phyloP scores from a whole-genome alignment of 2,113 vertebrate genomes.

The Phainopepla nitens region DNA sequence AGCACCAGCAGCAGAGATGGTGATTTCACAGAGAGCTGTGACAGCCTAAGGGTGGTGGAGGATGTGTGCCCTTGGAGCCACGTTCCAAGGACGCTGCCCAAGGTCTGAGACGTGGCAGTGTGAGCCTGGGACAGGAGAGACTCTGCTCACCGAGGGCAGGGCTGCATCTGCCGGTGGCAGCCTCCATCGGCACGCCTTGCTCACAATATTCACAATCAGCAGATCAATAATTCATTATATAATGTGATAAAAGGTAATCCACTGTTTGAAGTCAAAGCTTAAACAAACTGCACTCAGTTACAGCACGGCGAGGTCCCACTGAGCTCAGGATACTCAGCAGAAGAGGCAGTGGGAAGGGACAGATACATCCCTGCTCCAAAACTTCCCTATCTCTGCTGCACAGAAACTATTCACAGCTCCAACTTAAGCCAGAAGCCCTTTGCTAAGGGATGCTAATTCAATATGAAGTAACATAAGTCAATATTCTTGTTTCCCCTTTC shows the following conservation, averaged over 20 bases:
- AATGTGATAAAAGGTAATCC: background rate
- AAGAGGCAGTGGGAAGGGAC: background rate
- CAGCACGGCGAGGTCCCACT: accelerated
- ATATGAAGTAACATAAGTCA: slow-evolving; percentile 34
- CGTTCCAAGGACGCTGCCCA: accelerated
- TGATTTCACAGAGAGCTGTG: background rate
- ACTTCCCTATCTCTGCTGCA: background rate
- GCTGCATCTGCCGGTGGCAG: background rate
- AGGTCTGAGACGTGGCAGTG: accelerated
- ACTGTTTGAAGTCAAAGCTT: background rate
- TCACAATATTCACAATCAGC: background rate
- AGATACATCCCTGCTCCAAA: background rate
- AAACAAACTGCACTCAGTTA: background rate
- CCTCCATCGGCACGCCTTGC: accelerated
- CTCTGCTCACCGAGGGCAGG: background rate
- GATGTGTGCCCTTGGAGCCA: background rate
- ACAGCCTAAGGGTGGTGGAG: background rate
- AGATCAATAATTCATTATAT: background rate
- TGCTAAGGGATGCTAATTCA: slow-evolving; percentile 24
- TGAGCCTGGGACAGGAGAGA: background rate
- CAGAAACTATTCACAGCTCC: background rate
- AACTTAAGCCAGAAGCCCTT: slow-evolving; percentile 35
- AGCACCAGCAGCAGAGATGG: background rate
- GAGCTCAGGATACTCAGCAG: accelerated
- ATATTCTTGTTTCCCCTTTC: slow-evolving; percentile 57